A percentile compares a stretch with the other conserved stretches of the same genome.
Conservation (phyloP, 92 coral and sea anemone genomes). For the Galaxea fascicularis region DNA sequence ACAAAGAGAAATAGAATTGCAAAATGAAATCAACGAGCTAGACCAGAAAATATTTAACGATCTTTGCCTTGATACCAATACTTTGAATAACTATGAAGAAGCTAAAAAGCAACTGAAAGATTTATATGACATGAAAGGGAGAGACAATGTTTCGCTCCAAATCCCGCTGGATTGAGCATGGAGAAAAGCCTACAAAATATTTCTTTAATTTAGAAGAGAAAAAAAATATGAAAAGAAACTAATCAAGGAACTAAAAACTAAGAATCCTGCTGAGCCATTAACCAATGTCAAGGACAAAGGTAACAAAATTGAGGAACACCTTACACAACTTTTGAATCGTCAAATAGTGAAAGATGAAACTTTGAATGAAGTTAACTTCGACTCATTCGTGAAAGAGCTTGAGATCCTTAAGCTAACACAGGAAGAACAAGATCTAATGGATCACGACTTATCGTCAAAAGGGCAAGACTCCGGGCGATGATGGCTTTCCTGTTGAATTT, state of each 20-base stretch:
- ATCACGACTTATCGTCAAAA: background rate
- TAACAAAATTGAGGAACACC: background rate
- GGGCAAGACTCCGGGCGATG: background rate
- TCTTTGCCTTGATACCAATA: background rate
- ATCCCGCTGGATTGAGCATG: background rate
- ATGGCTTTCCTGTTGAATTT: conserved; percentile 5
- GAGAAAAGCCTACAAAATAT: too few relatives aligned
- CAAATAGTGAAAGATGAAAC: background rate
- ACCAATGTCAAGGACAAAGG: background rate
- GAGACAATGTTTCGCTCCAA: conserved; percentile 1
- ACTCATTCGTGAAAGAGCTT: background rate
- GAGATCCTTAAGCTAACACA: background rate
- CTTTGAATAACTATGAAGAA: background rate
- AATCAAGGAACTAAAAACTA: background rate
- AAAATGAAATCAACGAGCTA: conserved; percentile 12
- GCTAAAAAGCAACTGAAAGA: background rate
- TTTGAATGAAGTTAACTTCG: background rate
- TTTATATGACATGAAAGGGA: conserved; percentile 3
- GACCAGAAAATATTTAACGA: conserved; percentile 3
- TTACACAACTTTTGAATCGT: background rate
- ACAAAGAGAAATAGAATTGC: conserved; percentile 11
- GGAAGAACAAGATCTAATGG: background rate
- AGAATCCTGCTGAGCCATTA: background rate
- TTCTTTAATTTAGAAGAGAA: too few relatives aligned
- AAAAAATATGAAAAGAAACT: background rate